Conservation (phyloP, 2,888 invertebrate species). For the Lasioglossum leucozonium region DNA sequence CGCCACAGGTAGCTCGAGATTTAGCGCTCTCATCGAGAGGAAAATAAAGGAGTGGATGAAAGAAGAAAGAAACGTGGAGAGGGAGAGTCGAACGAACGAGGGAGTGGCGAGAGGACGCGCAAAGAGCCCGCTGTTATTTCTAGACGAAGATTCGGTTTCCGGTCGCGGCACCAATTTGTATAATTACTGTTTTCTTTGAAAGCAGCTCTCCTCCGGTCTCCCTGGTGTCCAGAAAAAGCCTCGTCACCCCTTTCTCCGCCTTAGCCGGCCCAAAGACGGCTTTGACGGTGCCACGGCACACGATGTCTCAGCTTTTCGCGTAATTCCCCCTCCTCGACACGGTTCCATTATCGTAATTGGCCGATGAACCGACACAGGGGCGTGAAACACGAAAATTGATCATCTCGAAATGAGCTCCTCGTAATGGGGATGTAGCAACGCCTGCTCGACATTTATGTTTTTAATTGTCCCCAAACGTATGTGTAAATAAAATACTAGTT, state of each 20-base stretch:
- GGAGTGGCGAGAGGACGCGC: conserved; percentile 1
- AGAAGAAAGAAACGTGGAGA: not conserved
- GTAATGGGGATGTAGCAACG: too few species aligned
- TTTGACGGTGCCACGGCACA: not conserved
- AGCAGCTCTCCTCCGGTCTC: conserved; percentile 61
- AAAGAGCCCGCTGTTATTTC: conserved; percentile 71
- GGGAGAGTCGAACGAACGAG: not conserved
- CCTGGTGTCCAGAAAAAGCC: conserved; percentile 49
- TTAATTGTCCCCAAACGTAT: too few species aligned
- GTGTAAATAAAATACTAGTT: too few species aligned
- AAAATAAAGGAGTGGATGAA: conserved; percentile 4
- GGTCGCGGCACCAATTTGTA: conserved; percentile 72
- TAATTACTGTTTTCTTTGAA: conserved; percentile 78
- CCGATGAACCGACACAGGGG: conserved; percentile 8
- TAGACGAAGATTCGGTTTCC: conserved; percentile 75
- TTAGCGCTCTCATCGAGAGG: conserved; percentile 17
- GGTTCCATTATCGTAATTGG: conserved; percentile 41
- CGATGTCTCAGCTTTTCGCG: conserved; percentile 3
- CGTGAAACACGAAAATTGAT: not conserved
- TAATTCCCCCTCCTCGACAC: not conserved
- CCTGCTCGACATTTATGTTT: too few species aligned
- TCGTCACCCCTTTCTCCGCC: conserved; percentile 36
- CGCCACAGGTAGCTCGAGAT: conserved; percentile 60
- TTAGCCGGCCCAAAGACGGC: conserved; percentile 11
- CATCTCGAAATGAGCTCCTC: not conserved